phyloP scores from a whole-genome alignment of 2,797 vertebrate species.

The Nannoperca obscura region DNA sequence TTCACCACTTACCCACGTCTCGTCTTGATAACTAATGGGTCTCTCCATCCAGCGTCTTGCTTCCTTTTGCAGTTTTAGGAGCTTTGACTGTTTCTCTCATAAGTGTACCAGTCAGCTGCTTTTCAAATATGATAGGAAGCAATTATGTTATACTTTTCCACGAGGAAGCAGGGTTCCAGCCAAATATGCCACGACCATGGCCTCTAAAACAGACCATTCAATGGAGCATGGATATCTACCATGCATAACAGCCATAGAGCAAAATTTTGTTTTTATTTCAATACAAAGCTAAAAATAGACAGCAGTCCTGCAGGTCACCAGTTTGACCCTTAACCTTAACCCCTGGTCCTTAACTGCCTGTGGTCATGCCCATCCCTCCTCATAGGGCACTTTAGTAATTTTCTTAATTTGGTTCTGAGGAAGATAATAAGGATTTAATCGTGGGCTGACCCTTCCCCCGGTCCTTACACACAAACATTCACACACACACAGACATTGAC shows the following conservation, averaged over 20 bases:
- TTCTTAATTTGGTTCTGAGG: constrained; percentile 75
- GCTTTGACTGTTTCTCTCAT: background rate
- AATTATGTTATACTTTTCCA: constrained; percentile 7
- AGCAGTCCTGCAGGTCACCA: constrained; percentile 56
- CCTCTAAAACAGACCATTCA: constrained; percentile 15
- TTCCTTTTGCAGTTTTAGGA: background rate
- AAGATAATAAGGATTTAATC: constrained; percentile 79
- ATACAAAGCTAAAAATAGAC: background rate
- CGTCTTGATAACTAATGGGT: background rate
- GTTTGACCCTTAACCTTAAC: constrained; percentile 61
- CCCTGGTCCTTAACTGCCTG: constrained; percentile 46
- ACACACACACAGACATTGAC: constrained; percentile 48
- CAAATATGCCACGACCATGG: background rate
- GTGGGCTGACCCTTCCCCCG: constrained; percentile 42
- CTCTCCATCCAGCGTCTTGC: background rate
- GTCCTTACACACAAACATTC: constrained; percentile 20
- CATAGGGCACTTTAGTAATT: constrained; percentile 70
- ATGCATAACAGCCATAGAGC: background rate
- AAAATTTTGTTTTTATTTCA: background rate
- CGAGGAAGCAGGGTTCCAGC: background rate
- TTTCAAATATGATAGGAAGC: constrained; percentile 17
- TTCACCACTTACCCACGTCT: no score
- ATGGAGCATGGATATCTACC: background rate
- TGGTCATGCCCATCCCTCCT: constrained; percentile 51
- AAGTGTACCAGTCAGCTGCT: constrained; percentile 1